These are phyloP conservation scores for Pseudachorutes palmiensis DNA, from an alignment of 1,140 invertebrate genomes.

Conservation along the genomic window DNA sequence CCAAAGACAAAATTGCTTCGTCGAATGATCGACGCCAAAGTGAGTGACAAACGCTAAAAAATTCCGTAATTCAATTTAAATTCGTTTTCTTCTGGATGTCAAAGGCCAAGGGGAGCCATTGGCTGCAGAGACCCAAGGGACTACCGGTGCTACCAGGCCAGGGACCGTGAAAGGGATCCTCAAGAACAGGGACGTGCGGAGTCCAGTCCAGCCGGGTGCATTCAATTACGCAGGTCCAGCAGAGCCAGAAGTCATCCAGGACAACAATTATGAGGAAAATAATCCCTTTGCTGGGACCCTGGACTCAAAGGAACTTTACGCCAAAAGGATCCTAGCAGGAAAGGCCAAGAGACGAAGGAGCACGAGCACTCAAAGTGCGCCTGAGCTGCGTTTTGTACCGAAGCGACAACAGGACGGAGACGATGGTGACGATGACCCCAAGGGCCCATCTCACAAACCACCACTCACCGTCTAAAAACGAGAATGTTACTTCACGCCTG, in stretches of 20 bases:
- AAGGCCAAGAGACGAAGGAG: background rate
- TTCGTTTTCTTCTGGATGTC: background rate
- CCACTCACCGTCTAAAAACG: background rate
- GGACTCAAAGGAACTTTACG: background rate
- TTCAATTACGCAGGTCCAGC: background rate
- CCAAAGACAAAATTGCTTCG: too few species aligned
- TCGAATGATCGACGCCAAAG: too few species aligned
- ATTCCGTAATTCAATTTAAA: background rate
- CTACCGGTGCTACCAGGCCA: background rate
- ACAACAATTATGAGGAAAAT: conserved; percentile 6
- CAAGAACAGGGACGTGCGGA: background rate
- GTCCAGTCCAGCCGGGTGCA: background rate
- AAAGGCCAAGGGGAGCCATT: background rate
- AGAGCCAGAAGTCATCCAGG: background rate
- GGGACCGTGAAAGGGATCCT: background rate
- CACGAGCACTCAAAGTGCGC: background rate
- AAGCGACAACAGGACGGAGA: background rate
- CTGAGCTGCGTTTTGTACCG: background rate
- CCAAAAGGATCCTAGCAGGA: background rate
- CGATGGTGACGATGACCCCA: background rate
- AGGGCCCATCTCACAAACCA: background rate
- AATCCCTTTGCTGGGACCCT: background rate
- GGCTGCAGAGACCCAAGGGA: background rate
- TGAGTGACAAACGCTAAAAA: background rate
- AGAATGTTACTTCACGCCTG: background rate